Conservation (phyloP, 1,140 invertebrate species). For the Euura saliciscinereae region DNA sequence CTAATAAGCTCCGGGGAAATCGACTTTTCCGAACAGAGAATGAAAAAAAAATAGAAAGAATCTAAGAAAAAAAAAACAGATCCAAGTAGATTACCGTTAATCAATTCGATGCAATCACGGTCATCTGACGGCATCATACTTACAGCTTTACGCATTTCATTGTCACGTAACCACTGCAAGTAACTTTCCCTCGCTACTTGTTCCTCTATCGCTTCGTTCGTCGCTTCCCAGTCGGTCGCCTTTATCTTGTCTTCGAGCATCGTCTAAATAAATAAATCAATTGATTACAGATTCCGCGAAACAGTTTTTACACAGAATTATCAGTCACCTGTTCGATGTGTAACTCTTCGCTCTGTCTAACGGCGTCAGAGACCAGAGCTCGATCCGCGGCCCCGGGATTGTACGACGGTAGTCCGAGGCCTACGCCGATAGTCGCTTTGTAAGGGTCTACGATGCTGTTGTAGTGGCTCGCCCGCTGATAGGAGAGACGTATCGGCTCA, state of each 20-base stretch:
- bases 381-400: constrained; percentile 81
- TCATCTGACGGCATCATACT: constrained; percentile 27
- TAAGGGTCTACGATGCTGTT: constrained; percentile 91
- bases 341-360: constrained; percentile 81
- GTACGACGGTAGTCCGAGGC: constrained; percentile 84
- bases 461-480: constrained; percentile 90
- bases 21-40: not conserved
- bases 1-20: not conserved
- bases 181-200: constrained; percentile 90
- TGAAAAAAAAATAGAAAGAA: not conserved
- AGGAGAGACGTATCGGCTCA: constrained; percentile 87
- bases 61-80: not conserved
- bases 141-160: constrained; percentile 67
- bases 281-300: not conserved
- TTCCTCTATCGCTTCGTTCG: constrained; percentile 90
- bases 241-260: constrained; percentile 93
- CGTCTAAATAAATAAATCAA: constrained; percentile 60
- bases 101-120: not conserved
- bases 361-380: constrained; percentile 79
- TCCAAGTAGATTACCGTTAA: not conserved
- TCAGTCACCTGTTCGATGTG: constrained; percentile 79
- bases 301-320: constrained; percentile 10
- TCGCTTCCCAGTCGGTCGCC: constrained; percentile 93
- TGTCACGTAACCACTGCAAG: constrained; percentile 82
- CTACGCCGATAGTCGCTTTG: constrained; percentile 84